These are phyloP conservation scores for Diadromus collaris DNA, from an alignment of 2,888 invertebrate species.

Conservation along the genomic window DNA sequence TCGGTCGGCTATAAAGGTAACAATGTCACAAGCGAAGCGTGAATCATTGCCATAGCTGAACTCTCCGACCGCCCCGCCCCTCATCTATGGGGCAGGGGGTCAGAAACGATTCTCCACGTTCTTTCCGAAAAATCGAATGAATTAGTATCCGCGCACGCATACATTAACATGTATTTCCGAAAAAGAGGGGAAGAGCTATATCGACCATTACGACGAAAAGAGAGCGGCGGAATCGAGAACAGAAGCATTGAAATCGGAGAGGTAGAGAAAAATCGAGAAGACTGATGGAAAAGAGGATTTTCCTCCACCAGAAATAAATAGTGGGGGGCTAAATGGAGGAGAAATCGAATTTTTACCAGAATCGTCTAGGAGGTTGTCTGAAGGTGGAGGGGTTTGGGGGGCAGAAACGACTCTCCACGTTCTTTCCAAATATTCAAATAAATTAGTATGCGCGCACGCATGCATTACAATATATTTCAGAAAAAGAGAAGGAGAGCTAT, in stretches of 20 bases:
- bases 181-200: conserved; percentile 44
- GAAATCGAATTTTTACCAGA: conserved; percentile 73
- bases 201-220: conserved; percentile 71
- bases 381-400: conserved; percentile 43
- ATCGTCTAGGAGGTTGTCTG: conserved; percentile 66
- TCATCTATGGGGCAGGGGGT: neutral
- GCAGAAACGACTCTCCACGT: neutral
- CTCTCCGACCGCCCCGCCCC: conserved; percentile 41
- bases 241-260: conserved; percentile 48
- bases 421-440: conserved; percentile 76
- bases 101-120: neutral
- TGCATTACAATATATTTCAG: conserved; percentile 73
- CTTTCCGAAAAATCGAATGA: conserved; percentile 77
- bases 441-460: conserved; percentile 78
- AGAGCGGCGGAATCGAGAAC: conserved; percentile 22
- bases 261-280: conserved; percentile 61
- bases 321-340: conserved; percentile 49
- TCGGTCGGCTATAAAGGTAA: conserved; percentile 41
- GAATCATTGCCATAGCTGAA: conserved; percentile 69
- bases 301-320: conserved; percentile 35
- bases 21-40: conserved; percentile 63
- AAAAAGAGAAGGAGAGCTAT: conserved; percentile 23
- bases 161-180: conserved; percentile 72
- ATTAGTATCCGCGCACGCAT: conserved; percentile 77
- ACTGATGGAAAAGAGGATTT: conserved; percentile 49